Base-by-base conservation (phyloP, 2,888 invertebrate genomes). In the Limnephilus auricula region DNA sequence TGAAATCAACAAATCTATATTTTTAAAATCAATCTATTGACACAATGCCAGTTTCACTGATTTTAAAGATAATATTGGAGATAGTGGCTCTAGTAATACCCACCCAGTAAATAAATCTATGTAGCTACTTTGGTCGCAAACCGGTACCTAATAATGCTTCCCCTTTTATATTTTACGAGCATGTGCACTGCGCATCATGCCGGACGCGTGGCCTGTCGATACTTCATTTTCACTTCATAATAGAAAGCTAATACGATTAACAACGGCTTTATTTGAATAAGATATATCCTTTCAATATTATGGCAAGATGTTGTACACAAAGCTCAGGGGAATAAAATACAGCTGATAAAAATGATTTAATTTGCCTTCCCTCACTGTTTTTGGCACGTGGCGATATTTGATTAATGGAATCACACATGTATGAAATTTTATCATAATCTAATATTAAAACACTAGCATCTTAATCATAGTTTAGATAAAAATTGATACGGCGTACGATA, bases 221-320 rank as follows among this genome's bases (percentile, higher is more conserved):
- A 90, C 90, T 89, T 90, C 85, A 91, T 91, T 92, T 65, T 37
- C 89, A 89, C 79, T 89, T 79, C 31, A 86, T 92, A 92, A 92
- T 92, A 88, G 91, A 90, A 91, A 91, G 40, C 40, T 91, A 86
- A 92, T 91, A 86, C 50, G 89, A 92, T 92, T 92, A 89, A 25
- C 85, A 40, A 80, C 31, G 78, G 45, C 40, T 37, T 40, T 85
- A 40, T 79, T 88, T 79, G 88, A 34, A 31, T 40, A 40, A 65
- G 18, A 79, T 90, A 32, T 85, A 34, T 65, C 65, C 65, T n/a
- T 65, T 25, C 65, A 65, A n/a, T 25, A 65, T 31, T 37, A 37
- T 82, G 12, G 31, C 13, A 82, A 34, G 40, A 85, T 85, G 34
- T 86, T 86, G 79, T 40, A 85, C 25, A 37, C 37, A 80, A 31